Percentiles rank a stretch among this genome's conserved stretches.
Evolutionary conservation across 2,113 vertebrate genomes (phyloP).

Genomic region (Loxodonta africana): DNA sequence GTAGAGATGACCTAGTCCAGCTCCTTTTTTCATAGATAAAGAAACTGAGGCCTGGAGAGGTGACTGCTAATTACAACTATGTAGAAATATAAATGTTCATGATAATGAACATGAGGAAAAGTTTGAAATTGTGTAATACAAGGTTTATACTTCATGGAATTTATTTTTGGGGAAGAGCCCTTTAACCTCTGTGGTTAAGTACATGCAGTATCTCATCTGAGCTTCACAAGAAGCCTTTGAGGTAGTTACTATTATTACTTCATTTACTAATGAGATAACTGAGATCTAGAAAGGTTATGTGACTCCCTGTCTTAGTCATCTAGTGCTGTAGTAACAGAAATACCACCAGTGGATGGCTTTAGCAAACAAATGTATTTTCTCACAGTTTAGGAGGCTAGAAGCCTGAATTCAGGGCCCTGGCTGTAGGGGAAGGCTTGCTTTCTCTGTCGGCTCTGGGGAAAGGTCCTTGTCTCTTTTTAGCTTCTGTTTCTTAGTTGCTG

Average conservation of each 20-base stretch:
- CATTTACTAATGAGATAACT: background rate
- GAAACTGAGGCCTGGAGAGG: background rate
- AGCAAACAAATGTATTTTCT: too few relatives aligned
- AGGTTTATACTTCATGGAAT: background rate
- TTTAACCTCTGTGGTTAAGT: background rate
- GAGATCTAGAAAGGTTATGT: background rate
- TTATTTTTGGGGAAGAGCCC: background rate
- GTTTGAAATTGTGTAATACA: constrained; percentile 7
- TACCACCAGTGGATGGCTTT: too few relatives aligned
- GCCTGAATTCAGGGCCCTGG: too few relatives aligned
- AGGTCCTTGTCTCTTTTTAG: too few relatives aligned
- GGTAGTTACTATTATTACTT: background rate
- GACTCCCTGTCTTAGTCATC: background rate
- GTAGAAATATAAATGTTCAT: background rate
- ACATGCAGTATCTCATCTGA: constrained; percentile 18
- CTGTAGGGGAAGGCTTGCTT: too few relatives aligned
- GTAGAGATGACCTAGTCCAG: background rate
- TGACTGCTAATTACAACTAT: background rate
- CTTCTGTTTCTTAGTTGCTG: too few relatives aligned
- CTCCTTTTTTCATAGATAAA: background rate
- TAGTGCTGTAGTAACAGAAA: too few relatives aligned
- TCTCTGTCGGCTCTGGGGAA: too few relatives aligned
- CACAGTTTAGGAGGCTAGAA: too few relatives aligned
- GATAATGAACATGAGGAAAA: background rate
- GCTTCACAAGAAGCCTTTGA: constrained; percentile 1